Conservation (phyloP, 2,113 vertebrate species). For the Apistogramma diplotaenia region DNA sequence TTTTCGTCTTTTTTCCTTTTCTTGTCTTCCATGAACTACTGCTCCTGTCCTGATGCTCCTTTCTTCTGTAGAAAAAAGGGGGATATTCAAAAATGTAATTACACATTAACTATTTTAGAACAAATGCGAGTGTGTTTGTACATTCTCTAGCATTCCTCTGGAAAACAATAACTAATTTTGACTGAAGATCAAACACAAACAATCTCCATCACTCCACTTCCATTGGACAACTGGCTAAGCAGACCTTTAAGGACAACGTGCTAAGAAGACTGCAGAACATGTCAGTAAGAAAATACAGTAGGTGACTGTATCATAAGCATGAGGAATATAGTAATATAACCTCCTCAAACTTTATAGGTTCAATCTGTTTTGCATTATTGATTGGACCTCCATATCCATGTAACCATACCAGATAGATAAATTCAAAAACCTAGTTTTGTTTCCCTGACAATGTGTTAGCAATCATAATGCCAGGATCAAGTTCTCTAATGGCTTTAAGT, state of each 20-base stretch:
- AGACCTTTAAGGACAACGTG: conserved; percentile 22
- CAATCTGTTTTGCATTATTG: background rate
- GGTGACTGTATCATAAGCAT: conserved; percentile 16
- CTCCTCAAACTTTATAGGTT: background rate
- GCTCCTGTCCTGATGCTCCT: conserved; percentile 95
- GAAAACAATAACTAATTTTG: background rate
- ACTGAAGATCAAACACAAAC: background rate
- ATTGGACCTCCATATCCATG: background rate
- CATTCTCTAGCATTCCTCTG: background rate
- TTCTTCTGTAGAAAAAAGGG: conserved; percentile 75
- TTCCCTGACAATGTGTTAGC: background rate
- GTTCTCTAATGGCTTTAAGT: background rate
- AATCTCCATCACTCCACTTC: background rate
- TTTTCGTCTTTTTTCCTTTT: conserved; percentile 99
- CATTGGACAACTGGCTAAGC: conserved; percentile 3
- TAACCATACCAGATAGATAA: background rate
- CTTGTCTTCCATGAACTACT: conserved; percentile 99
- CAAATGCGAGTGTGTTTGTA: background rate
- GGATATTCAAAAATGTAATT: background rate
- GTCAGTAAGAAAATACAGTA: conserved; percentile 4
- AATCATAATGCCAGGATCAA: background rate
- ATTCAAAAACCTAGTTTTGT: background rate
- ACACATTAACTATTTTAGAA: background rate
- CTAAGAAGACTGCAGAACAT: conserved; percentile 24
- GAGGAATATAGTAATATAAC: background rate